Base-by-base conservation (phyloP, 1,140 invertebrate species). In the Cyclargus thomasi region DNA sequence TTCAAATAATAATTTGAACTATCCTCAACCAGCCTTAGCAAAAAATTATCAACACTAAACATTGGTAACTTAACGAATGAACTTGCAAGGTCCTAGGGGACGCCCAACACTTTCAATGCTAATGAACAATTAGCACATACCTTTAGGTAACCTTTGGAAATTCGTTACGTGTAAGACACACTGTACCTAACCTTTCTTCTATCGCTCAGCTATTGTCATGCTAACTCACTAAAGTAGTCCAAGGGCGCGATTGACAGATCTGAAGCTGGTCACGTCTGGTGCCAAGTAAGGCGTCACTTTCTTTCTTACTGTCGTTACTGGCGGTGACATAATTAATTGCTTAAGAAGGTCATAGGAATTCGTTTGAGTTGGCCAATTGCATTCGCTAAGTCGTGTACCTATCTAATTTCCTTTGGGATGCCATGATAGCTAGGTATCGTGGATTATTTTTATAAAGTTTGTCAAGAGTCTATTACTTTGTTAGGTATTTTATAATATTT, bases 281-380 rank as follows among this genome's bases (percentile, higher is more conserved):
- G 70, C 79, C 73, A 69, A 74, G 74, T 81, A 79, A 80, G 81
- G 78, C 74, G 71, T 67, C 70, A 72, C 76, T 83, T 83, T 81
- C 81, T 83, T 81, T 77, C 71, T 78, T 79, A 78, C 74, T 74
- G 64, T n/a, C 29, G 53, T 63, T 72, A 71, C 62, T 73, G 72
- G 59, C 65, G 53, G 72, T 82, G 74, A 80, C 76, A 76, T 78
- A 78, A 80, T 77, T 62, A 62, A 62, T 78, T 75, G 75, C 67
- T 74, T 70, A 82, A 79, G 62, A 66, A 67, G 59, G 62, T 22
- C 67, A 39, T 17, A 35, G 36, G 63, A 59, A 20, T 59, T 20
- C 7, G 17, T 17, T 35, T 35, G 29, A 35, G 29, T 47, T 47
- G 39, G 39, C 39, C 14, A 47, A 47, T 11, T 47, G 39, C 39